Percentiles rank a stretch among this genome's conserved stretches.
Evolutionary conservation across 2,113 vertebrate genomes (phyloP).

Genomic region (Rhinoptilus africanus): DNA sequence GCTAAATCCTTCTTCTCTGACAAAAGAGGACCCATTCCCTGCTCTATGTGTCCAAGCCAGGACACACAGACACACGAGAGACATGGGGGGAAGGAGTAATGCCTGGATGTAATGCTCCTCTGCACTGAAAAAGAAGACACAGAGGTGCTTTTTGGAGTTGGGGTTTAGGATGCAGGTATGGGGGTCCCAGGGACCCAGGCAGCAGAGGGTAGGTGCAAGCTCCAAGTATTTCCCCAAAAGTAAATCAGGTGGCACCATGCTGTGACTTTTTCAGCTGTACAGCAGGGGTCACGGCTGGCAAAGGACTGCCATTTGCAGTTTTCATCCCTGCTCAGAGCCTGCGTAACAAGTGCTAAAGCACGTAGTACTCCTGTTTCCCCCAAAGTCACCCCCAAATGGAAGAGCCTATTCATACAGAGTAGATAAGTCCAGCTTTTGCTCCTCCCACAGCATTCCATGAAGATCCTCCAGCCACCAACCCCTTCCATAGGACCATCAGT

Average conservation of each 20-base stretch:
- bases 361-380: neutral
- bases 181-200: rapidly evolving
- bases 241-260: neutral
- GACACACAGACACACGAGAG: neutral
- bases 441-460: neutral
- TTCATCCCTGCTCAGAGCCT: neutral
- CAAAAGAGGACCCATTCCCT: neutral
- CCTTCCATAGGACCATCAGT: neutral
- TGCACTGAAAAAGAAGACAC: rapidly evolving
- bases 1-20: neutral
- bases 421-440: neutral
- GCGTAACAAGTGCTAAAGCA: neutral
- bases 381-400: neutral
- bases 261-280: neutral
- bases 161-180: neutral
- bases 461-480: neutral
- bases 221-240: neutral
- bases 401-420: neutral
- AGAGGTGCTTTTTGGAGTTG: neutral
- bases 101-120: neutral
- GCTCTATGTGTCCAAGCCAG: neutral
- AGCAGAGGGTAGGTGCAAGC: neutral
- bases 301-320: neutral
- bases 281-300: neutral
- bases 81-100: neutral